phyloP scores from a whole-genome alignment of 2,797 vertebrate species.

The Melanotaenia nigrans region DNA sequence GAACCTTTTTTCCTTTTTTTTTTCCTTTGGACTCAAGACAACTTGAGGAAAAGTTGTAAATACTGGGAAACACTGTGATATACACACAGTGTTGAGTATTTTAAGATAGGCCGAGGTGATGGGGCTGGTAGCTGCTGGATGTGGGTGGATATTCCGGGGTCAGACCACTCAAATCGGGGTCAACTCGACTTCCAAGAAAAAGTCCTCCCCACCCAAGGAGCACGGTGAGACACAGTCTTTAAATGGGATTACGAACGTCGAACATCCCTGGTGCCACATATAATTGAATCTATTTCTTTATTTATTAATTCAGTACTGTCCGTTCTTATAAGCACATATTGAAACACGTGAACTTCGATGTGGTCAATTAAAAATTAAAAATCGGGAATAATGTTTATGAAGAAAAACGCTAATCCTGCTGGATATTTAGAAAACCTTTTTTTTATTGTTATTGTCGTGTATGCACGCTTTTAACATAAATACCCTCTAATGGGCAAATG shows the following conservation, averaged over 20 bases:
- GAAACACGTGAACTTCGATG: slow-evolving; percentile 20
- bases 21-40: slow-evolving; percentile 57
- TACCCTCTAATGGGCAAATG: slow-evolving; percentile 11
- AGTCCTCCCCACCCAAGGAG: slow-evolving; percentile 58
- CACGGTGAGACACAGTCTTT: slow-evolving; percentile 53
- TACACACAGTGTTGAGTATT: slow-evolving; percentile 58
- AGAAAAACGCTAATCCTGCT: slow-evolving; percentile 11
- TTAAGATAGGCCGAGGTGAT: slow-evolving; percentile 46
- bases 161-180: slow-evolving; percentile 70
- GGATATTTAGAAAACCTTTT: slow-evolving; percentile 3
- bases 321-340: slow-evolving; percentile 26
- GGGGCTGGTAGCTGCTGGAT: slow-evolving; percentile 53
- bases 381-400: slow-evolving; percentile 4
- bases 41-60: slow-evolving; percentile 69
- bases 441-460: too few species aligned
- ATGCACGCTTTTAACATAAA: neutral
- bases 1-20: slow-evolving; percentile 49
- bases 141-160: slow-evolving; percentile 62
- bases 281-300: slow-evolving; percentile 35
- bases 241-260: slow-evolving; percentile 57
- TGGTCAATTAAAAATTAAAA: slow-evolving; percentile 5
- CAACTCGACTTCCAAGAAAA: slow-evolving; percentile 67
- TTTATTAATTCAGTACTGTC: slow-evolving; percentile 39
- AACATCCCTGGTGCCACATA: slow-evolving; percentile 59
- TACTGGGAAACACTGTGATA: slow-evolving; percentile 58